These are phyloP conservation scores for Mormyrops attenuatus DNA, from an alignment of 2,797 vertebrate genomes.

Conservation along the genomic window DNA sequence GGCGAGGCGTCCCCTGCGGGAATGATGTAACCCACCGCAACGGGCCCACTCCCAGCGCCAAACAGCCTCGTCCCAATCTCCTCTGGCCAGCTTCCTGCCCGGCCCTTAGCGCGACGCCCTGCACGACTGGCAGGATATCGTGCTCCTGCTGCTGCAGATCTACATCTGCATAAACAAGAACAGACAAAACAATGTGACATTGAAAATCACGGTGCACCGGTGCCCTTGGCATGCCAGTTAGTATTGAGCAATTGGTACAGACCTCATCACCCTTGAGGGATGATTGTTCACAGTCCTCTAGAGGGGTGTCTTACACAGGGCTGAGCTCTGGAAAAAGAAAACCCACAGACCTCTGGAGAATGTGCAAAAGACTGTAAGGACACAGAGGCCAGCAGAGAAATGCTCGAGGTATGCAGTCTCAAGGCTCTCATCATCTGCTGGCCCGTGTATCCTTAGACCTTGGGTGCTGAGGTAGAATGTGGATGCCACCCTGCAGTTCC, in stretches of 20 bases:
- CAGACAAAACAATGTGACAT: slow-evolving; percentile 83
- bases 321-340: slow-evolving; percentile 29
- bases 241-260: slow-evolving; percentile 67
- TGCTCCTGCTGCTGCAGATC: slow-evolving; percentile 79
- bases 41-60: slow-evolving; percentile 50
- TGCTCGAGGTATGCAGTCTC: background rate
- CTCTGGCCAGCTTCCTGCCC: slow-evolving; percentile 70
- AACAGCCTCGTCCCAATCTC: slow-evolving; percentile 72
- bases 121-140: slow-evolving; percentile 82
- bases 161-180: slow-evolving; percentile 88
- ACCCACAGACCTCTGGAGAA: background rate
- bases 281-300: slow-evolving; percentile 39
- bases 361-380: slow-evolving; percentile 26
- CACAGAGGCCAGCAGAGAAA: slow-evolving; percentile 29
- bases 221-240: slow-evolving; percentile 60
- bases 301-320: background rate
- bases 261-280: slow-evolving; percentile 79
- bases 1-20: slow-evolving; percentile 47
- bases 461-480: background rate
- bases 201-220: slow-evolving; percentile 72
- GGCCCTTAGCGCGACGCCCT: slow-evolving; percentile 51
- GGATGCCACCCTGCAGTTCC: background rate
- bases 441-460: background rate
- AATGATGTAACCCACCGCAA: slow-evolving; percentile 60
- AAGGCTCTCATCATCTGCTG: background rate